phyloP scores from a whole-genome alignment of 2,113 vertebrate genomes.

The Hucho hucho region DNA sequence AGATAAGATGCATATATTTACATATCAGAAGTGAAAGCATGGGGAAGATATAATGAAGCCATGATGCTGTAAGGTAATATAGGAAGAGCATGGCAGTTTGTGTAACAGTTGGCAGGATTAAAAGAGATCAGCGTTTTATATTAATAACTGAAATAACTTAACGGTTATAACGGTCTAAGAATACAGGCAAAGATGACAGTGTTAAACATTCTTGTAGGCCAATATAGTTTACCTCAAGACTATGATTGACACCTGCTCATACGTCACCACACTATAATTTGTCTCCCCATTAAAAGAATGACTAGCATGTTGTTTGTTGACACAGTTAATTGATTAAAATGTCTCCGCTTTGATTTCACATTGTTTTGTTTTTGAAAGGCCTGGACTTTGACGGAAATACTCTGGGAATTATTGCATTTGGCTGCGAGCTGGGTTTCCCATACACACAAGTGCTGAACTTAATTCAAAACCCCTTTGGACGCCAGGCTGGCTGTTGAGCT shows the following conservation, averaged over 20 bases:
- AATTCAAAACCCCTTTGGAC: constrained; percentile 72
- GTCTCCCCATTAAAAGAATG: constrained; percentile 48
- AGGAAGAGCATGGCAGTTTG: background rate
- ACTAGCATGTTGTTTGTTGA: constrained; percentile 72
- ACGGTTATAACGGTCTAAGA: background rate
- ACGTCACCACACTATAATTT: constrained; percentile 57
- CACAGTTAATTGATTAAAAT: constrained; percentile 75
- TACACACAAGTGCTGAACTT: constrained; percentile 66
- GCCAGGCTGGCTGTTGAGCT: constrained; percentile 67
- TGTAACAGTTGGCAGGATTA: background rate
- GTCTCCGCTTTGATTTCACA: constrained; percentile 63
- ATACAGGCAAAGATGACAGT: background rate
- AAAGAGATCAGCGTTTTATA: background rate
- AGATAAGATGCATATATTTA: constrained; percentile 7
- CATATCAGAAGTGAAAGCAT: constrained; percentile 2
- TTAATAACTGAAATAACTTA: too few species aligned
- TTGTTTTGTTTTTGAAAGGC: constrained; percentile 74
- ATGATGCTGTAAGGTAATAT: background rate
- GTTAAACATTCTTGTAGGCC: background rate
- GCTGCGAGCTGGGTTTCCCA: constrained; percentile 73
- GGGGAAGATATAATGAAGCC: background rate
- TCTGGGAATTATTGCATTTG: constrained; percentile 79
- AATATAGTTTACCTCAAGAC: constrained; percentile 11
- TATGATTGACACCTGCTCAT: constrained; percentile 45
- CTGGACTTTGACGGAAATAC: constrained; percentile 74